These are phyloP conservation scores for Styela clava DNA, from an alignment of 23 tunicate species.

Conservation along the genomic window DNA sequence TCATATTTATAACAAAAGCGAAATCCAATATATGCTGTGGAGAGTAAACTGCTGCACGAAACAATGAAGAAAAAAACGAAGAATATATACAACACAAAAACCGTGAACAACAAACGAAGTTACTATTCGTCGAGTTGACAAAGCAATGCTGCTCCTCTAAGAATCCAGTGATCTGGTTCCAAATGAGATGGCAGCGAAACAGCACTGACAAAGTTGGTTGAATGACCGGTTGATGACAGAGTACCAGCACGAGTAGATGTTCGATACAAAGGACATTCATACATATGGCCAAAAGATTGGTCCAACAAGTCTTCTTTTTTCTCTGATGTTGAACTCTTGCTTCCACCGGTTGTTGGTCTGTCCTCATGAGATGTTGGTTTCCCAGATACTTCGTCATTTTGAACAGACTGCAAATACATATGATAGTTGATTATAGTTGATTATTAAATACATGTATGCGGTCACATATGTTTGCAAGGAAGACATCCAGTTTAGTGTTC, in stretches of 20 bases:
- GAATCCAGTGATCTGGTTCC: conserved; percentile 72
- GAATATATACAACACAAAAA: neutral
- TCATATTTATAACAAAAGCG: no score
- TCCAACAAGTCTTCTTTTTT: neutral
- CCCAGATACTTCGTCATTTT: neutral
- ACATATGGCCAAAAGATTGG: conserved; percentile 3
- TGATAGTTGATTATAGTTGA: no score
- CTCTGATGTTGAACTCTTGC: neutral
- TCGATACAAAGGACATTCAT: conserved; percentile 85
- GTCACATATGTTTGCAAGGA: no score
- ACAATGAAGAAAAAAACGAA: neutral
- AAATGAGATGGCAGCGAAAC: conserved; percentile 42
- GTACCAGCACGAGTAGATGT: conserved; percentile 87
- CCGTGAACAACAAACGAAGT: neutral
- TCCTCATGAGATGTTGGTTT: neutral
- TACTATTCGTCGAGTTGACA: conserved; percentile 70
- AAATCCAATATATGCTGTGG: no score
- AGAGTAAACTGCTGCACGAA: no score
- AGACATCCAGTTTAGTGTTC: no score
- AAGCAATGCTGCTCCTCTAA: conserved; percentile 79
- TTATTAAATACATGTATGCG: no score
- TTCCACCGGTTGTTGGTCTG: neutral
- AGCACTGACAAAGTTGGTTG: conserved; percentile 85
- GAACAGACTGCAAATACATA: neutral
- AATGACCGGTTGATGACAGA: conserved; percentile 93